phyloP scores from a whole-genome alignment of 1,140 invertebrate genomes.

The Temnothorax longispinosus region DNA sequence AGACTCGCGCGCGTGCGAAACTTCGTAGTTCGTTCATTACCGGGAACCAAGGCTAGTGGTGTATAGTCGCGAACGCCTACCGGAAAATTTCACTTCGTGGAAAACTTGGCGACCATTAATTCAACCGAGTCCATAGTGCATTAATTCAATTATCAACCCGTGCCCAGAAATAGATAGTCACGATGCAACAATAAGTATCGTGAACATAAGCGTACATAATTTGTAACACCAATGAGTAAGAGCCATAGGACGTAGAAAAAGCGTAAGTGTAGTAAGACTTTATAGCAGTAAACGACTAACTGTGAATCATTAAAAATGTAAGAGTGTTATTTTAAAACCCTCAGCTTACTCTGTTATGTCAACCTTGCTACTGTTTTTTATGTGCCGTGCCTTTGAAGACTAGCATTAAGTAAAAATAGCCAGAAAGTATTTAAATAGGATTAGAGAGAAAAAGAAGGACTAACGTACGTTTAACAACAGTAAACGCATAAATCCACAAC shows the following conservation, averaged over 20 bases:
- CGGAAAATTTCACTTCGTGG: conserved; percentile 39
- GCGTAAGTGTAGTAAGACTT: background rate
- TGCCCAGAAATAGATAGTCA: background rate
- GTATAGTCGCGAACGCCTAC: background rate
- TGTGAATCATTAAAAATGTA: background rate
- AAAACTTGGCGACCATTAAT: conserved; percentile 40
- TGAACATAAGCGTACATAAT: background rate
- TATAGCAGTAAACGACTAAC: background rate
- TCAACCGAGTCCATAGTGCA: background rate
- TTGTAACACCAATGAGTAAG: background rate
- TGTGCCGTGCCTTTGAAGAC: background rate
- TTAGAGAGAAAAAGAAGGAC: background rate
- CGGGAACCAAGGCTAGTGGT: background rate
- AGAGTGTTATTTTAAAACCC: background rate
- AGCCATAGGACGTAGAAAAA: background rate
- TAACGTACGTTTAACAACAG: background rate
- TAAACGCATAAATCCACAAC: background rate
- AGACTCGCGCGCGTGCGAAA: conserved; percentile 38
- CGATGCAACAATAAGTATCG: background rate
- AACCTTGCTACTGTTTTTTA: background rate
- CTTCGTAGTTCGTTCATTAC: conserved; percentile 46
- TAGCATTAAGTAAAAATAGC: background rate
- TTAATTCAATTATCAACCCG: background rate
- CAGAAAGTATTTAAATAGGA: too few species aligned
- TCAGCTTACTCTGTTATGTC: background rate